These are phyloP conservation scores for Silvanus unidentatus DNA, from an alignment of 2,888 invertebrate genomes.

Conservation along the genomic window DNA sequence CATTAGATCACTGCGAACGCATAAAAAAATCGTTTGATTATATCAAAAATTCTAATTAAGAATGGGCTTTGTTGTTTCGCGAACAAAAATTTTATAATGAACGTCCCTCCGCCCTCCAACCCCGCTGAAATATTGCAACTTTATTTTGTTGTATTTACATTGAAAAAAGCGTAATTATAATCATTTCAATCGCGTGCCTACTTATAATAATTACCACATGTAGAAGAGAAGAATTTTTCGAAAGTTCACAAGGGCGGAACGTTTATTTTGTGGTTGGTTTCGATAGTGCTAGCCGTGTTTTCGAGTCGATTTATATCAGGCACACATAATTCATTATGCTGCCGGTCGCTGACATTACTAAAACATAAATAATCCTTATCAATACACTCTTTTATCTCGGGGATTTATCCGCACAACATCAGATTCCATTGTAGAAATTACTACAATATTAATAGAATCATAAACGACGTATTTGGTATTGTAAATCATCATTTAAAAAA, in stretches of 20 bases:
- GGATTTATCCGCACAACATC: constrained; percentile 26
- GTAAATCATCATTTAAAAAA: too few relatives aligned
- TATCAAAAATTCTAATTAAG: too few relatives aligned
- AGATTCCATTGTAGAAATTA: constrained; percentile 25
- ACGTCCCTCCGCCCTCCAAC: too few relatives aligned
- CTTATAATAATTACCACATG: not conserved
- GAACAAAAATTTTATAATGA: too few relatives aligned
- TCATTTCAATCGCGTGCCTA: not conserved
- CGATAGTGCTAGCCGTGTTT: too few relatives aligned
- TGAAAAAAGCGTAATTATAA: too few relatives aligned
- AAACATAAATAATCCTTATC: constrained; percentile 34
- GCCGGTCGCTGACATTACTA: constrained; percentile 30
- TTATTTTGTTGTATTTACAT: too few relatives aligned
- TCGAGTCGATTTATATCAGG: constrained; percentile 6
- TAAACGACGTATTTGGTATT: constrained; percentile 10
- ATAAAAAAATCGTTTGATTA: too few relatives aligned
- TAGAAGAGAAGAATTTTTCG: not conserved
- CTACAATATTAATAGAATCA: constrained; percentile 18
- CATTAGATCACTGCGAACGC: too few relatives aligned
- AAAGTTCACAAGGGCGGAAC: not conserved
- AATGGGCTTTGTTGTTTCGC: too few relatives aligned
- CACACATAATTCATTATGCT: constrained; percentile 26
- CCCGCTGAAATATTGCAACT: too few relatives aligned
- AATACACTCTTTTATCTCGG: constrained; percentile 29
- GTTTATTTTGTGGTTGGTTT: not conserved